A percentile compares a stretch with the other conserved stretches of the same genome.
phyloP scores from a whole-genome alignment of 2,113 vertebrate genomes.

The Colossoma macropomum region DNA sequence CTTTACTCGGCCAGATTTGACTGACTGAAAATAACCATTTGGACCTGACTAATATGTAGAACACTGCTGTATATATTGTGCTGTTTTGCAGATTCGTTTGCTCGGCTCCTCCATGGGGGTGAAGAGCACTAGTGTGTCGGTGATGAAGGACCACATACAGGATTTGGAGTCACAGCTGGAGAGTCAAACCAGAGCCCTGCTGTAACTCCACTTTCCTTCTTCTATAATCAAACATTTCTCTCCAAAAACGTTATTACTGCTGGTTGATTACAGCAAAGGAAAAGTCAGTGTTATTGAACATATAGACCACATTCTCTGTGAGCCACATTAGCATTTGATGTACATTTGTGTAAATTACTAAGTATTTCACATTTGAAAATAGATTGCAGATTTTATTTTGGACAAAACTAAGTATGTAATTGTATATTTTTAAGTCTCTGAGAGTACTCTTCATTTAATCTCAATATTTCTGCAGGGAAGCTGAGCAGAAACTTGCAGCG shows the following conservation, averaged over 20 bases:
- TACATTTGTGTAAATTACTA: too few relatives aligned
- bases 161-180: conserved; percentile 86
- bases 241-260: too few relatives aligned
- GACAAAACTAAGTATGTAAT: background rate
- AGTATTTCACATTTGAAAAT: too few relatives aligned
- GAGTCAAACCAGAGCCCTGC: conserved; percentile 83
- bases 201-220: conserved; percentile 69
- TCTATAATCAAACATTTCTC: background rate
- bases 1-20: background rate
- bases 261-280: too few relatives aligned
- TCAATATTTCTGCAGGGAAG: conserved; percentile 72
- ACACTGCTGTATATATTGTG: background rate
- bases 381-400: too few relatives aligned
- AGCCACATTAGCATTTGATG: too few relatives aligned
- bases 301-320: too few relatives aligned
- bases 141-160: conserved; percentile 84
- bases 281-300: too few relatives aligned
- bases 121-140: conserved; percentile 71
- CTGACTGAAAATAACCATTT: background rate
- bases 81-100: conserved; percentile 73
- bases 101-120: conserved; percentile 74
- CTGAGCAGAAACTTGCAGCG: conserved; percentile 82
- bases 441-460: background rate
- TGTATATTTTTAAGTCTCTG: background rate
- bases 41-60: background rate